Evolutionary conservation across 2,888 invertebrate genomes (phyloP), one percentile per base, ranked within the genome.

Genomic region (Mythimna albipuncta): DNA sequence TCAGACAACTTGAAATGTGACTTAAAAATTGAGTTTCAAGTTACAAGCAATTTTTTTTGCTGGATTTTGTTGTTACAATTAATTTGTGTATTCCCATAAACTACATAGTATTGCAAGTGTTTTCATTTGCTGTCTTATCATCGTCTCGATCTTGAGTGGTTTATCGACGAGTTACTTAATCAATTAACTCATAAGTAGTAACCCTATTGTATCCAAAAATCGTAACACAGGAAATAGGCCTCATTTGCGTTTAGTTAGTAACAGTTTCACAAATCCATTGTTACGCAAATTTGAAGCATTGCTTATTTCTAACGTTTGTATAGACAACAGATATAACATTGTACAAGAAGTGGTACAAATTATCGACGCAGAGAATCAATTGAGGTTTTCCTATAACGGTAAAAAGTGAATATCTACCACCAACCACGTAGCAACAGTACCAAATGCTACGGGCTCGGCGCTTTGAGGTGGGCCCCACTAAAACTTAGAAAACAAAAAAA

Each of bases 211-310:
- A 11, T 10, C 2, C 32, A 10, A 59, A 55, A 62, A 64, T 55
- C 26, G 63, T 75, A 52, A 63, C 26, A 32, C 21, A 64, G 75
- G 64, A 79, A 70, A 26, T 54, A 54, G 41, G 57, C 59, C 59
- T 64, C 75, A 75, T 70, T 70, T 79, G 47, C 26, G 47, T 61
- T 32, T 6, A 16, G 4, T 50, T 19, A 63, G 55, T 44, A 26
- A 54, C 50, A 11, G 50, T 64, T 71, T 47, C 66, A 72, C 50
- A 55, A 74, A 55, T 64, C 55, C 10, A 77, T 77, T 77, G 72
- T 64, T 77, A 64, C 64, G 11, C 32, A 50, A 75, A 67, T 64
- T 61, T n/a, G 32, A 35, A 44, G 47, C 41, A 58, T 75, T 79
- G 64, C 72, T 55, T 47, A 26, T 59, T 58, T 69, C 16, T 21